Conservation (phyloP, 2,797 vertebrate species). For the Benthosema pterotum region DNA sequence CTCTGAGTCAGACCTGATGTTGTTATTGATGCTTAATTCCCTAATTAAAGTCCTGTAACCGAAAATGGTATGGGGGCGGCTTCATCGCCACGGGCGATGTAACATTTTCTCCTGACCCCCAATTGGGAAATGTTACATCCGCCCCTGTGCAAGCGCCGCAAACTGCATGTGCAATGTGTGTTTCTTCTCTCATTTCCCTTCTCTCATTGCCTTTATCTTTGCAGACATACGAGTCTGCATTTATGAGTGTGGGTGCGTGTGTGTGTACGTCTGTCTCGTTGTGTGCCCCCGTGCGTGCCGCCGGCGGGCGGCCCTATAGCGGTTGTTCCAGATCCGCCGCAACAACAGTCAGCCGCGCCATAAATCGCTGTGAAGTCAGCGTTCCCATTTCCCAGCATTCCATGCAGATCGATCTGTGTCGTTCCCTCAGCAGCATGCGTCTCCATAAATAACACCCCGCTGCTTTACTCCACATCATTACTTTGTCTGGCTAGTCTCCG, state of each 20-base stretch:
- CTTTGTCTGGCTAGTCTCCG: constrained; percentile 49
- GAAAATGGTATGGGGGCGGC: too few relatives aligned
- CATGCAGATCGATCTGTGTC: constrained; percentile 41
- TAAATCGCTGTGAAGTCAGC: constrained; percentile 43
- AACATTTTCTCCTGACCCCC: too few relatives aligned
- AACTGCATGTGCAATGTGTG: constrained; percentile 1
- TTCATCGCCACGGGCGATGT: too few relatives aligned
- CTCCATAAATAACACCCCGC: constrained; percentile 64
- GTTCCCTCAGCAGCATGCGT: constrained; percentile 59
- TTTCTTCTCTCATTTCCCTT: background rate
- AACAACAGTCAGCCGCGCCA: constrained; percentile 30
- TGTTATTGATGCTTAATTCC: too few relatives aligned
- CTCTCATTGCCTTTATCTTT: background rate
- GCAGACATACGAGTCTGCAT: constrained; percentile 5
- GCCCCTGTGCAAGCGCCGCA: too few relatives aligned
- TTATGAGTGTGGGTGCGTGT: constrained; percentile 1
- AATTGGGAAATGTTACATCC: too few relatives aligned
- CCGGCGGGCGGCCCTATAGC: constrained; percentile 33
- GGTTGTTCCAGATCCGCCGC: constrained; percentile 49
- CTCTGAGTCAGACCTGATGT: too few relatives aligned
- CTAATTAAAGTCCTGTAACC: too few relatives aligned
- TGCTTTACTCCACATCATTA: constrained; percentile 46
- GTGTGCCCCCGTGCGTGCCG: constrained; percentile 4
- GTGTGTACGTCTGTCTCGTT: background rate
- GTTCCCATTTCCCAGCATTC: constrained; percentile 55